Evolutionary conservation across 2,888 invertebrate genomes (phyloP), one percentile per base, ranked within the genome.

Genomic region (Coecobrya sp.): DNA sequence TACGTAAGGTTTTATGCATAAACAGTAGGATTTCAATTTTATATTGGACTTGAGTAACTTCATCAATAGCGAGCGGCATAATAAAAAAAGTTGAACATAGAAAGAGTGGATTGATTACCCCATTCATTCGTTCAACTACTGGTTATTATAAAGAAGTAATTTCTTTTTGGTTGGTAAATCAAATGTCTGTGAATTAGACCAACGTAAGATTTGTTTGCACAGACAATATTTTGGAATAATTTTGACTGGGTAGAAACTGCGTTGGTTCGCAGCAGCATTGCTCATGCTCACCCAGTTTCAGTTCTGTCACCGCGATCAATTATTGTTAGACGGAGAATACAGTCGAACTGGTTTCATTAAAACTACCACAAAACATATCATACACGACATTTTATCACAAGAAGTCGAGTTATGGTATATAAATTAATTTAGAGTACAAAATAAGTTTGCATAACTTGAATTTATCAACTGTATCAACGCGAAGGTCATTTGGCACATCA

Each of bases 221-320:
- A n/a, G n/a, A n/a, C n/a, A n/a, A n/a, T n/a, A n/a, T n/a, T n/a
- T n/a, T n/a, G n/a, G n/a, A n/a, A 19, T 62, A 25, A 22, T 11
- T 62, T 62, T 62, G 62, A 62, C 62, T 25, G 19, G 19, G 10
- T 1, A 81, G n/a, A 81, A 81, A 81, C 81, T 52, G 49, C 36
- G 2, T 36, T 36, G 7, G 36, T 36, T 49, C 3, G n/a, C n/a
- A 49, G 3, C 10, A 49, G 10, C n/a, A n/a, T 30, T 10, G 22
- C 10, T n/a, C n/a, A n/a, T n/a, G n/a, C n/a, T n/a, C n/a, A n/a
- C n/a, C n/a, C n/a, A n/a, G 68, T 13, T 68, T 25, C 25, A 49
- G 1, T 62, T 11, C 62, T 62, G 22, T 22, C 22, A 62, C 25
- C 62, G 1, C 22, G 22, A 19, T 19, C 59, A 19, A 19, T 59